phyloP scores from a whole-genome alignment of 2,113 vertebrate genomes.

The Morone saxatilis region DNA sequence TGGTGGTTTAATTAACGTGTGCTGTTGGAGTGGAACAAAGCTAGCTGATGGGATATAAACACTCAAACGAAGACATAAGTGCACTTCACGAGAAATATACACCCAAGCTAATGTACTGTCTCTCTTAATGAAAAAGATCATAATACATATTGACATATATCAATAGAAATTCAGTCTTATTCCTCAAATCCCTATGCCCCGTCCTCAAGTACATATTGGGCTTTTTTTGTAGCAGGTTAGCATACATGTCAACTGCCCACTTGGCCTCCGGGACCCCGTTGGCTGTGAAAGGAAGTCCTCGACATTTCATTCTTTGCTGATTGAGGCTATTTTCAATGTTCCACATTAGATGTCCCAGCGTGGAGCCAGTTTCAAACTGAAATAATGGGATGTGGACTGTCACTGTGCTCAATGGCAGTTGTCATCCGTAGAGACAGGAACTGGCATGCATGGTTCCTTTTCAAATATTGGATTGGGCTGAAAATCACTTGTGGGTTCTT shows the following conservation, averaged over 20 bases:
- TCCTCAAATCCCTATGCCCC: not conserved
- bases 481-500: slow-evolving; percentile 30
- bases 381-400: slow-evolving; percentile 57
- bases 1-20: slow-evolving; percentile 69
- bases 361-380: slow-evolving; percentile 33
- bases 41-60: slow-evolving; percentile 54
- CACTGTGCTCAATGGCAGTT: slow-evolving; percentile 39
- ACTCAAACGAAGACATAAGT: slow-evolving; percentile 44
- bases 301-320: slow-evolving; percentile 27
- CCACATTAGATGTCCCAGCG: slow-evolving; percentile 24
- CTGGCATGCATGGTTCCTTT: slow-evolving; percentile 34
- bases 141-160: not conserved
- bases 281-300: slow-evolving; percentile 21
- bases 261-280: slow-evolving; percentile 3
- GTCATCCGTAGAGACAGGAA: slow-evolving; percentile 29
- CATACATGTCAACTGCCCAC: slow-evolving; percentile 31
- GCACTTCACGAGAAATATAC: slow-evolving; percentile 24
- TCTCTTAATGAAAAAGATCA: not conserved
- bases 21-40: slow-evolving; percentile 68
- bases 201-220: not conserved
- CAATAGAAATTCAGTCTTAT: not conserved
- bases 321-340: slow-evolving; percentile 37
- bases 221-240: not conserved
- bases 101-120: not conserved
- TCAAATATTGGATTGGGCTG: slow-evolving; percentile 37